Base-by-base conservation (phyloP, 2,888 invertebrate genomes). In the Deladenus siricidicola region DNA sequence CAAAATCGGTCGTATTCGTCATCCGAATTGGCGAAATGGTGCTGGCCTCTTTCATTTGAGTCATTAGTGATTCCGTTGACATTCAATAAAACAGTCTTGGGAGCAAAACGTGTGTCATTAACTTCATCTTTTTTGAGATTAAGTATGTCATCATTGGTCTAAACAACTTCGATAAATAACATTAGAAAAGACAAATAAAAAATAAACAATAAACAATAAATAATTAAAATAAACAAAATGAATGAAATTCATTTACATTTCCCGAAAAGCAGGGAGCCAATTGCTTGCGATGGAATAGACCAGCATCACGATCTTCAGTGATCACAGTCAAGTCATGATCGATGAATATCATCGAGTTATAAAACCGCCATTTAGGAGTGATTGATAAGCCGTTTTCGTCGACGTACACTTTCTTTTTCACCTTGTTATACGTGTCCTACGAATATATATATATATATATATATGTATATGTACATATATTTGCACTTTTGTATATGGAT, bases 351-450 rank as follows among this genome's bases (percentile, higher is more conserved):
- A 64, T 58, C 14, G 60, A 47, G 48, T 63, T 48, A 52, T 55
- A 64, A 45, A 64, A 64, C 19, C 65, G 53, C 65, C 65, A 64
- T 43, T 50, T 54, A 6, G 65, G 66, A 34, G 55, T 29, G n/a
- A 54, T 45, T 10, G 50, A 24, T 19, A 45, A 55, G 14, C 59
- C 59, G 42, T 48, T 44, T n/a, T 66, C 57, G 19, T 59, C 52
- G 23, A 52, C 49, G 39, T 28, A 30, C 28, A 45, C 29, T 19
- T 64, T 48, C 51, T 64, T 64, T 49, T 64, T 64, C 39, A 64
- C 66, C 48, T 64, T 64, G 28, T 50, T 54, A 43, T 66, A 64
- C 4, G 65, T 64, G 49, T 64, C 65, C 65, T 64, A 42, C 2
- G 67, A 67, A 39, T 2, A 23, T 14, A 39, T 14, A 2, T 19